These are phyloP conservation scores for Protophormia terraenovae DNA, from an alignment of 2,888 invertebrate genomes.

Conservation along the genomic window DNA sequence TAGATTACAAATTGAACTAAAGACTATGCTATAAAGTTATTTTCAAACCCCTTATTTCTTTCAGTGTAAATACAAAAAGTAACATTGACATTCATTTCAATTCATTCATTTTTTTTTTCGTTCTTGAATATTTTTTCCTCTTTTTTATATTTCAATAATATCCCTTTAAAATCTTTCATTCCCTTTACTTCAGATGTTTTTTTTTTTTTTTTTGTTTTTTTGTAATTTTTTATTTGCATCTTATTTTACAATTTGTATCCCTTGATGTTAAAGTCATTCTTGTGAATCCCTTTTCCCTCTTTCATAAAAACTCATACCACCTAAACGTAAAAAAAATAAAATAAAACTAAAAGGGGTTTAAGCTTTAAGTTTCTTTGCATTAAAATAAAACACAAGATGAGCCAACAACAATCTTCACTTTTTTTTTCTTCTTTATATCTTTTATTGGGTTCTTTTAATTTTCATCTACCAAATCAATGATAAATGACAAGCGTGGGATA, in stretches of 20 bases:
- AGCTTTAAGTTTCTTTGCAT: slow-evolving; percentile 16
- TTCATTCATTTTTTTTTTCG: slow-evolving; percentile 17
- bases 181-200: background rate
- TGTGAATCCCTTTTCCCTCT: background rate
- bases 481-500: slow-evolving; percentile 68
- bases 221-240: no score
- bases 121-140: background rate
- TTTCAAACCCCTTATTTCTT: background rate
- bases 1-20: no score
- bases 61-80: background rate
- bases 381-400: slow-evolving; percentile 21
- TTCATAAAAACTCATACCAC: background rate
- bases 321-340: slow-evolving; percentile 13
- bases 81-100: slow-evolving; percentile 37
- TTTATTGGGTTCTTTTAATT: slow-evolving; percentile 1
- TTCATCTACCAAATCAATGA: slow-evolving; percentile 60
- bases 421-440: background rate
- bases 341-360: slow-evolving; percentile 24
- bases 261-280: slow-evolving; percentile 3
- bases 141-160: background rate
- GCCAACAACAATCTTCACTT: slow-evolving; percentile 3
- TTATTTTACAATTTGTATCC: slow-evolving; percentile 39
- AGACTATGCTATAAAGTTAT: no score
- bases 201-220: no score
- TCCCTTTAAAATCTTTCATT: slow-evolving; percentile 22